Base-by-base conservation (phyloP, 30 jellyfish, hydroid and myxozoan species). In the Sanderia malayensis region DNA sequence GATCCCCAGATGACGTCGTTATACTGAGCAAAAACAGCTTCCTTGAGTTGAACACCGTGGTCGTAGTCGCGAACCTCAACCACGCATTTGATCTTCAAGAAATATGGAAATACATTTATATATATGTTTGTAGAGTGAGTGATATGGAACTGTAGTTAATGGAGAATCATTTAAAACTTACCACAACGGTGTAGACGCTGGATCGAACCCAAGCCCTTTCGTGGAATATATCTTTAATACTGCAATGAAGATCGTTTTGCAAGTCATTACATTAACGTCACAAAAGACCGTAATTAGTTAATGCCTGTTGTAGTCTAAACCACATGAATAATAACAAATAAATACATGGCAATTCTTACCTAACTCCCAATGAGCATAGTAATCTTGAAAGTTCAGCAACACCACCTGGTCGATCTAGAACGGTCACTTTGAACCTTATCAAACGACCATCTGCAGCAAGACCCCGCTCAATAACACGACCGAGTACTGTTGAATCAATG, bases 381-480 rank as follows among this genome's bases (percentile, higher is more conserved):
- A 83, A 49, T 58, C 90, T 57, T 4, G 99, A 76, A 41, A 94
- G 63, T 46, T 94, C 97, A 2, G 96, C 97, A 10, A 93, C 75
- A 19, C 99, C 99, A 31, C 99, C 99, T 7, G 99, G 99, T 37
- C 97, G 44, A 46, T 94, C 97, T 61, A 85, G 79, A 31, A 94
- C 94, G 17, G 94, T 89, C 18, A 82, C 99, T 30, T 88, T 73
- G 85, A 94, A 86, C 60, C 97, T 64, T 30, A 87, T 72, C 44
- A 94, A 46, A 13, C 99, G 95, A 17, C 97, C 97, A 79, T 94
- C 99, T 1, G 97, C 97, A 23, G 97, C 97, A 45, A 94, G 65
- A 44, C 97, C 99, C 22, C 99, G 92, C 19, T 94, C 99, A 26
- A 94, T 94, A 3, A 87, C 97, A n/a, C 99, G 92, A n/a, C 97